Evolutionary conservation across 2,113 vertebrate genomes (phyloP).

Genomic region (human): GRCh38 chr12:57096001-57096500

Average conservation of each 20-base stretch:
- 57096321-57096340: conserved; percentile 48
- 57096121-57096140: not conserved
- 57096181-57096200: not conserved
- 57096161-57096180: not conserved
- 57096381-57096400: conserved; percentile 30
- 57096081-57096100: not conserved
- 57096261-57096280: not conserved
- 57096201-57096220: not conserved
- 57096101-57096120: not conserved
- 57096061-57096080: not conserved
- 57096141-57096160: not conserved
- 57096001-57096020: conserved; percentile 34
- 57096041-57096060: not conserved
- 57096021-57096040: not conserved
- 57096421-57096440: conserved; percentile 28
- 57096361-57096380: not conserved
- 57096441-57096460: conserved; percentile 4
- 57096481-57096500: not conserved
- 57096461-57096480: not conserved
- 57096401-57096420: not conserved
- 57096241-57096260: not conserved
- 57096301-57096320: not conserved
- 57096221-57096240: not conserved
- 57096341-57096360: not conserved
- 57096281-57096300: not conserved